A percentile compares a stretch with the other conserved stretches of the same genome.
Evolutionary conservation across 92 coral and sea anemone species (phyloP).

Genomic region (Epizoanthus rinbou): DNA sequence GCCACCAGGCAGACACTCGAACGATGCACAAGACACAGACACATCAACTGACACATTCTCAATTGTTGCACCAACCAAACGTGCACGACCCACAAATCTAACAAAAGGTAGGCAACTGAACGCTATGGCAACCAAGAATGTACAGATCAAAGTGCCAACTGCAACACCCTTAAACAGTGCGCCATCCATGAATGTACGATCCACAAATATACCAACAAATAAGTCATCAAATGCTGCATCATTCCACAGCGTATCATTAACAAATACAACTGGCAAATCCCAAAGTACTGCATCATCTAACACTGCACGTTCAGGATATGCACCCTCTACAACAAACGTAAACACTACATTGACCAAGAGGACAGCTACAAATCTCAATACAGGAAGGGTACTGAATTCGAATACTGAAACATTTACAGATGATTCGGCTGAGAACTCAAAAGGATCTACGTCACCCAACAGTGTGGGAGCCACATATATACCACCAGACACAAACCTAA

Average conservation of each 20-base stretch:
- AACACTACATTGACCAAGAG: neutral
- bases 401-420: neutral
- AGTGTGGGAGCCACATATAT: neutral
- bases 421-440: neutral
- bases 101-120: neutral
- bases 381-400: neutral
- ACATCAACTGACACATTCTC: neutral
- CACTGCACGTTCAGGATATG: neutral
- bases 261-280: neutral
- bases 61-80: neutral
- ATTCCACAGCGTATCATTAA: too few species aligned
- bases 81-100: neutral
- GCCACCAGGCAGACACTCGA: neutral
- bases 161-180: slow-evolving; percentile 2
- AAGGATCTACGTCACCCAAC: neutral
- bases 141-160: neutral
- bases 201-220: neutral
- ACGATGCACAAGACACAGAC: neutral
- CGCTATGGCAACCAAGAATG: neutral
- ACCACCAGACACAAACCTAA: neutral
- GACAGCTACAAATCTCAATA: too few species aligned
- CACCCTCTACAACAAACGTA: neutral
- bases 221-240: neutral
- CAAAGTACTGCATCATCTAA: neutral
- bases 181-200: neutral